Base-by-base conservation (phyloP, 2,888 invertebrate species). In the Bimastos eiseni region DNA sequence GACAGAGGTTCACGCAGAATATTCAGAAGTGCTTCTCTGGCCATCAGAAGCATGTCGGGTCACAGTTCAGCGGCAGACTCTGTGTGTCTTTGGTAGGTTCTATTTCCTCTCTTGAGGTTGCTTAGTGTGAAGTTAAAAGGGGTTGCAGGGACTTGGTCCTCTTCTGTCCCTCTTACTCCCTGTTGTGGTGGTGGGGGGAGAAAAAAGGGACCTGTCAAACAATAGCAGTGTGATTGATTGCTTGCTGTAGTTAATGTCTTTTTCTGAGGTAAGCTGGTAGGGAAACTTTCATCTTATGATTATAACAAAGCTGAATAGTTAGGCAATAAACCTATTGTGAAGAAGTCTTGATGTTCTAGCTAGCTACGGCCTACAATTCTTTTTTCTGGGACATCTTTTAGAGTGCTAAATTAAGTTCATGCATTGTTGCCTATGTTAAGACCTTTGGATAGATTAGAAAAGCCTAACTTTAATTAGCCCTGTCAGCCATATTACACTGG, bases 31-130 rank as follows among this genome's bases (percentile, higher is more conserved):
- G 89, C 15, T 44, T 55, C 13, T 49, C 89, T 30, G 34, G 33
- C 3, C 24, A 37, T 33, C 89, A 89, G 89, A 89, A 89, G 21
- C 55, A 37, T 33, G 89, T 89, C 17, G 89, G 89, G 36, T 24
- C 13, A 3, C 89, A 44, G 70, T 89, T 89, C 70, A 89, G 34
- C 33, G 21, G 70, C 83, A 49, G 89, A 37, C 8, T 70, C 34
- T 89, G 89, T 89, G 44, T 34, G 21, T 37, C 37, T 0, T 49
- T 89, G 70, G 89, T 89, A 34, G 33, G 70, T 70, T 30, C n/a
- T n/a, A 19, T 30, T 34, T 89, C 36, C 0, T 55, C 24, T 86
- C 70, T n/a, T 70, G 17, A n/a, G 8, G 30, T 70, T n/a, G 70
- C n/a, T 70, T 70, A 70, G 24, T 49, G 49, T 24, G 3, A 49